Conservation (phyloP, 2,888 invertebrate species). For the Melolontha melolontha region DNA sequence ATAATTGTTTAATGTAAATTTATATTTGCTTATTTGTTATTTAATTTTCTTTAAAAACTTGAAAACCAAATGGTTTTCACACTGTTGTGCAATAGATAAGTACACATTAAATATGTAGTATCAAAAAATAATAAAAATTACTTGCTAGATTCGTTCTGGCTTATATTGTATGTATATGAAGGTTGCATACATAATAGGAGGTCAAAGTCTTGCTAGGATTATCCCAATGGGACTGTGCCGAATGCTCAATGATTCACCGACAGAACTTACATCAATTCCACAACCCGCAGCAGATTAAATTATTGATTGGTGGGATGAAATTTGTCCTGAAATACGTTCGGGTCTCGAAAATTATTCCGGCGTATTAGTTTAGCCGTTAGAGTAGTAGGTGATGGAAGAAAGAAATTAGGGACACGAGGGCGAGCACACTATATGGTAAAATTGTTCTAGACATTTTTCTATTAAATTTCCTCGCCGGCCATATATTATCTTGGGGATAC, state of each 20-base stretch:
- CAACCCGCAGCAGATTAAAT: constrained; percentile 31
- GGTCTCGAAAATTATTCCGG: constrained; percentile 27
- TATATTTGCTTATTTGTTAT: too few relatives aligned
- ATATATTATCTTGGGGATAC: constrained; percentile 39
- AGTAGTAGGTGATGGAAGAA: constrained; percentile 8
- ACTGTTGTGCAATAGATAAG: too few relatives aligned
- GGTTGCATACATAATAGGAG: constrained; percentile 12
- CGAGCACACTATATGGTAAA: not conserved
- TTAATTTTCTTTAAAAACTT: too few relatives aligned
- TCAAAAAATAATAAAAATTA: too few relatives aligned
- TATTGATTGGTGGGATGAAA: constrained; percentile 32
- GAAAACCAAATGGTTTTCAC: too few relatives aligned
- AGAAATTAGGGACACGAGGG: constrained; percentile 7
- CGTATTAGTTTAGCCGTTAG: constrained; percentile 11
- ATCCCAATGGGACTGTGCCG: constrained; percentile 12
- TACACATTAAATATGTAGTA: too few relatives aligned
- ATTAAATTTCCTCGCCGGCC: constrained; percentile 31
- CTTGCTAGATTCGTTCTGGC: too few relatives aligned
- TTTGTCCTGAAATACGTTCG: constrained; percentile 31
- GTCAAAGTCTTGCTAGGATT: constrained; percentile 1
- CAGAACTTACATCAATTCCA: constrained; percentile 18
- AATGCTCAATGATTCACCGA: constrained; percentile 29
- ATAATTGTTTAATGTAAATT: too few relatives aligned
- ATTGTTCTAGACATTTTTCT: constrained; percentile 31
- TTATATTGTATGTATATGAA: constrained; percentile 4